Evolutionary conservation across 2,797 vertebrate genomes (phyloP), one percentile per base, ranked within the genome.

Genomic region (Tenualosa ilisha): DNA sequence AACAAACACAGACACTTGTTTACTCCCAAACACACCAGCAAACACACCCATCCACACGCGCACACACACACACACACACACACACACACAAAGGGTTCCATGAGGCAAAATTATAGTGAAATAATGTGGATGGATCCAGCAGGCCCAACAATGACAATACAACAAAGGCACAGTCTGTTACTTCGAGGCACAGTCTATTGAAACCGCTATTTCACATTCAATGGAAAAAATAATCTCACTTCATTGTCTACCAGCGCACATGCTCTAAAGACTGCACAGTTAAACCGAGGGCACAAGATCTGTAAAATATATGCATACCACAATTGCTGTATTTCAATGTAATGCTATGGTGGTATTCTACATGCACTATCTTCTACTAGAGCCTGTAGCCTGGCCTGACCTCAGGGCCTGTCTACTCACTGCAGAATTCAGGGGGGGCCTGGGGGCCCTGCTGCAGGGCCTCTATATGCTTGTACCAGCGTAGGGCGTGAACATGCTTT

Each of bases 381-480:
- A 31, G 31, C 24, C 26, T 65, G 54, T 65, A 15, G 65, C 65
- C 65, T 81, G 79, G 68, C 22, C 24, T 50, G 56, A 81, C 81
- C 81, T 85, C 81, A 63, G 13, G 15, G 56, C 84, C 85, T 22
- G 37, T 86, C 88, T 89, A 90, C 85, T 96, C 91, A 91, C 94
- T 94, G 96, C 91, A 93, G 91, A 88, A 83, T 85, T 95, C 86
- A 83, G 88, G 81, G 63, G 84, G 86, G 83, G 81, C 88, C 86
- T 85, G 89, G 90, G 89, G 90, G 92, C 89, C 93, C 92, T 92
- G 94, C 95, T 95, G 97, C 93, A 98, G 94, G 88, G 97, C 94
- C 81, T 95, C 94, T 94, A 99, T 95, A 94, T 99, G 98, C 92
- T 96, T 97, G 96, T 97, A 97, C 98, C 98, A 99, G 93, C 97